phyloP scores from a whole-genome alignment of 2,797 vertebrate genomes.

The Tympanoctomys barrerae region DNA sequence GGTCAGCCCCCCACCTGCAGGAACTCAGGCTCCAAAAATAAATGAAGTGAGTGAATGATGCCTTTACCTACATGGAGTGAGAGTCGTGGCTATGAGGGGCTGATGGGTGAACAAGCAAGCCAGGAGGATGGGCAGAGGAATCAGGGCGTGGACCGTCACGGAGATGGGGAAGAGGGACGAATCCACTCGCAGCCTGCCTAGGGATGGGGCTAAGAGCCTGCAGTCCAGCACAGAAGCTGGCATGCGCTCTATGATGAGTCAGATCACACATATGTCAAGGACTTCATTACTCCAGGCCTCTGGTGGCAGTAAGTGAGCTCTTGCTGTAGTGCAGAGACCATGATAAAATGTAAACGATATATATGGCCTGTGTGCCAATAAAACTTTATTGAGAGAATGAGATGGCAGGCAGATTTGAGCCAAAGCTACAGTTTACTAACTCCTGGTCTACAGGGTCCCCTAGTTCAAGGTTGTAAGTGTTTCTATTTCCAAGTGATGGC shows the following conservation, averaged over 20 bases:
- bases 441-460: not conserved
- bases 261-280: not conserved
- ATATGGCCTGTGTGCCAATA: not conserved
- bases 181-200: accelerated
- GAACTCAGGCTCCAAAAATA: not conserved
- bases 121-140: not conserved
- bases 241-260: not conserved
- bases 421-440: not conserved
- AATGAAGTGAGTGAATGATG: not conserved
- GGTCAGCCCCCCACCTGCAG: not conserved
- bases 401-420: not conserved
- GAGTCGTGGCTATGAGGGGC: not conserved
- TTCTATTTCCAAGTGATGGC: not conserved
- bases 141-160: no score
- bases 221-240: not conserved
- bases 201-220: not conserved
- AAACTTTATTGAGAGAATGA: slow-evolving; percentile 13
- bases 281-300: not conserved
- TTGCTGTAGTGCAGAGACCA: not conserved
- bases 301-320: not conserved
- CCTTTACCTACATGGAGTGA: not conserved
- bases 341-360: not conserved
- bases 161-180: not conserved
- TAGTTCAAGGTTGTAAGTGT: not conserved
- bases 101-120: not conserved